Conservation (phyloP, 2,888 invertebrate genomes). For the Ypsolopha scabrella region DNA sequence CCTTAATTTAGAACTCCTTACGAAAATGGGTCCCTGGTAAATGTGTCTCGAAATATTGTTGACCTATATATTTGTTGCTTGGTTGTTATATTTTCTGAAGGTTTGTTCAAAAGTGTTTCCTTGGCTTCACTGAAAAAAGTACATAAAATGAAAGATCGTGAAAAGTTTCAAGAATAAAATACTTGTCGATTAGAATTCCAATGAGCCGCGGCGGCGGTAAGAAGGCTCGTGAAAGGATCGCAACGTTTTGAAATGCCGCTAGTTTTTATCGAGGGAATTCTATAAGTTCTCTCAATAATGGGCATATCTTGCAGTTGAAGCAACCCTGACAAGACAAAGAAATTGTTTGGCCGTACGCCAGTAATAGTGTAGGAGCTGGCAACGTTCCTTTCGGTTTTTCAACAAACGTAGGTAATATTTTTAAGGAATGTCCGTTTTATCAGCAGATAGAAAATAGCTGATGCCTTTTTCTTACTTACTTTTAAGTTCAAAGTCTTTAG, state of each 20-base stretch:
- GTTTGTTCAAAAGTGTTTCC: too few species aligned
- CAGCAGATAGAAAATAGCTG: too few species aligned
- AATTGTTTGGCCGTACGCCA: slow-evolving; percentile 26
- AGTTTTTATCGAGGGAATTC: slow-evolving; percentile 14
- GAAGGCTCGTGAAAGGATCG: not conserved
- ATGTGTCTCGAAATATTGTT: too few species aligned
- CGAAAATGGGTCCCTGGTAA: too few species aligned
- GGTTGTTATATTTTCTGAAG: too few species aligned
- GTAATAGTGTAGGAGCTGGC: not conserved
- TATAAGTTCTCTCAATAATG: slow-evolving; percentile 31
- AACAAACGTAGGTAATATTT: not conserved
- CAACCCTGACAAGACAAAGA: slow-evolving; percentile 53
- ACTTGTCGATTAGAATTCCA: not conserved
- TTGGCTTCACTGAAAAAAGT: too few species aligned
- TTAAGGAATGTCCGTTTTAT: not conserved
- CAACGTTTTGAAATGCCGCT: not conserved
- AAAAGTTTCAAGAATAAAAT: too few species aligned
- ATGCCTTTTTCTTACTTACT: too few species aligned
- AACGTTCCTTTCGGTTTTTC: too few species aligned
- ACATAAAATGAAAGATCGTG: too few species aligned
- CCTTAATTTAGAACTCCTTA: not conserved
- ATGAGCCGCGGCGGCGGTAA: not conserved
- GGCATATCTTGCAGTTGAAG: slow-evolving; percentile 46
- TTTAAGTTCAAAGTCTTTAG: too few species aligned
- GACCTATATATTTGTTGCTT: too few species aligned